Evolutionary conservation across 1,140 invertebrate genomes (phyloP).

Genomic region (Drosophila trapezifrons): DNA sequence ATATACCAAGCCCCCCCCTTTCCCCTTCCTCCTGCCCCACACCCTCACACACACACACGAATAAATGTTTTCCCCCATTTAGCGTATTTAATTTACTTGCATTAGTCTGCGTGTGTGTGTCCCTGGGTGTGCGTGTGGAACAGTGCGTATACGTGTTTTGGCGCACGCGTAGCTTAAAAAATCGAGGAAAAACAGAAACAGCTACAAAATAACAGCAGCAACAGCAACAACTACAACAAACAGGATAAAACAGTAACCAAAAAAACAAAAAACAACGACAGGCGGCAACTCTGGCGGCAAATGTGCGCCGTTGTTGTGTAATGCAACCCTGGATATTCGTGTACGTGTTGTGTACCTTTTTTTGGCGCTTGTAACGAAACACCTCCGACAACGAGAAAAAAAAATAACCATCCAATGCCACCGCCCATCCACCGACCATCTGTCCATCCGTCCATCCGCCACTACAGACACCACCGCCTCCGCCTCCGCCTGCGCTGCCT

Average conservation of each 20-base stretch:
- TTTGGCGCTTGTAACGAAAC: constrained; percentile 81
- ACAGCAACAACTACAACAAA: constrained; percentile 35
- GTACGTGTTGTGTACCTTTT: constrained; percentile 80
- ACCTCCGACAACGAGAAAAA: constrained; percentile 44
- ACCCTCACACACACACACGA: constrained; percentile 29
- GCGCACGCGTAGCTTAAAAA: constrained; percentile 73
- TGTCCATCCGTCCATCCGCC: constrained; percentile 11
- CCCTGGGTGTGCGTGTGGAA: constrained; percentile 30
- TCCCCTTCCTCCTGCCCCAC: constrained; percentile 4
- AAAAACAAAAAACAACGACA: constrained; percentile 30
- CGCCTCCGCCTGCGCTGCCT: constrained; percentile 14
- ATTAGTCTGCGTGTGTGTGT: constrained; percentile 41
- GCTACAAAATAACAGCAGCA: constrained; percentile 27
- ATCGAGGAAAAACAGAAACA: constrained; percentile 30
- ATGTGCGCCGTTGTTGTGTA: constrained; percentile 81
- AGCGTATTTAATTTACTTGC: constrained; percentile 73
- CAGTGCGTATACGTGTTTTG: constrained; percentile 56
- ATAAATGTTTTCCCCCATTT: constrained; percentile 75
- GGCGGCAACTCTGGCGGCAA: constrained; percentile 55
- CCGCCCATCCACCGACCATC: constrained; percentile 16
- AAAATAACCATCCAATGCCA: constrained; percentile 32
- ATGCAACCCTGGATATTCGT: constrained; percentile 84
- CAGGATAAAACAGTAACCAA: constrained; percentile 24
- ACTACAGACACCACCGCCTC: constrained; percentile 25
- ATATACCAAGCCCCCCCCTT: background rate